Evolutionary conservation across 2,113 vertebrate genomes (phyloP).

Genomic region (Syrmaticus mikado): DNA sequence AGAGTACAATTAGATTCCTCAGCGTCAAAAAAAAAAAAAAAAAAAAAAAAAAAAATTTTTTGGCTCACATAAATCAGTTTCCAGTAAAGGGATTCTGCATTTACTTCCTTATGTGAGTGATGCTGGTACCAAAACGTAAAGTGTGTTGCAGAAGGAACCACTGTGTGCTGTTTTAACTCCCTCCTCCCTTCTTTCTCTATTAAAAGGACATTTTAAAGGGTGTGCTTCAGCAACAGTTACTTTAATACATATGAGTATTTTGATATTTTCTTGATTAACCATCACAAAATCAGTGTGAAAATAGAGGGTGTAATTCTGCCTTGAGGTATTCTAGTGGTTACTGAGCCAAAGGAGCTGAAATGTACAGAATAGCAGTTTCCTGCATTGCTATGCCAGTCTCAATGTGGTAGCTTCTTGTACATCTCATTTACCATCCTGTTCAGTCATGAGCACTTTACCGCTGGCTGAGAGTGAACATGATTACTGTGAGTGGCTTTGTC

Average conservation of each 20-base stretch:
- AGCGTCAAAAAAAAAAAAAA: too few species aligned
- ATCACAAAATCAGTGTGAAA: neutral
- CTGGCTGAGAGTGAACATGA: neutral
- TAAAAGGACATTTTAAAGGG: neutral
- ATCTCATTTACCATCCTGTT: slow-evolving; percentile 3
- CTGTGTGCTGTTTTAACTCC: rapidly evolving
- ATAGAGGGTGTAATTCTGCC: neutral
- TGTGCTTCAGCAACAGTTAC: neutral
- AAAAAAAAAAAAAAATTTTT: too few species aligned
- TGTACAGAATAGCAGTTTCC: neutral
- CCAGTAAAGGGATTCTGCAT: neutral
- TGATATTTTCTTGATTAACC: neutral
- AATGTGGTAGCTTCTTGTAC: neutral
- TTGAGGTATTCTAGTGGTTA: neutral
- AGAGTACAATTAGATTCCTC: neutral
- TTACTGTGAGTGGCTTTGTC: neutral
- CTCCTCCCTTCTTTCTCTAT: neutral
- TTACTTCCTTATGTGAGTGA: neutral
- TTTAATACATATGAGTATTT: neutral
- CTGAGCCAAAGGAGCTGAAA: neutral
- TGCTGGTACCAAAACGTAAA: neutral
- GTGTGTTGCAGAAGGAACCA: neutral
- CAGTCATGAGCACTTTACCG: neutral
- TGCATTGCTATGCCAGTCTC: neutral
- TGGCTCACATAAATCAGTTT: neutral